Evolutionary conservation across 2,113 vertebrate species (phyloP).

Genomic region (Connochaetes taurinus): DNA sequence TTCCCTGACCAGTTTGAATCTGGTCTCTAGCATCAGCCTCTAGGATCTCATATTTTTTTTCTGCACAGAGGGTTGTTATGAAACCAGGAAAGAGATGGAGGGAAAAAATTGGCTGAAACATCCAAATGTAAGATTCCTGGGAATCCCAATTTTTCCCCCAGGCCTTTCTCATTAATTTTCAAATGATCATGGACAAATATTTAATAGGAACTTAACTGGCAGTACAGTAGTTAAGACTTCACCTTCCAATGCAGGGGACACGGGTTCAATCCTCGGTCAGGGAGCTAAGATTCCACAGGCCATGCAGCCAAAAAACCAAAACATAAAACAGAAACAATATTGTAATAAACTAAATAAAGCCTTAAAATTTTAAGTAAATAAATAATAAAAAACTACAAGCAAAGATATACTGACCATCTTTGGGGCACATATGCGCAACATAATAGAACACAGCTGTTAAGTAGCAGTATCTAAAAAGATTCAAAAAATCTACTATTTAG

Average conservation of each 20-base stretch:
- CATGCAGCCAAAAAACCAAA: neutral
- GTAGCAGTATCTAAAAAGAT: neutral
- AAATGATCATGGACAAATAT: neutral
- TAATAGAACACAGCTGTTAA: conserved; percentile 33
- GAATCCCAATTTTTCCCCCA: neutral
- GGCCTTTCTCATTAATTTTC: neutral
- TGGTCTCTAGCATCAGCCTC: neutral
- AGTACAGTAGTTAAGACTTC: neutral
- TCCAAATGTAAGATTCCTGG: neutral
- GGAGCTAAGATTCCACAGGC: neutral
- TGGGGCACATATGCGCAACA: neutral
- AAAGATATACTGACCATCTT: neutral
- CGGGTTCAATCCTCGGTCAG: neutral
- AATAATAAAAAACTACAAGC: neutral
- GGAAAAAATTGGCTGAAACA: neutral
- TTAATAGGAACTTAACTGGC: neutral
- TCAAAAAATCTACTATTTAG: conserved; percentile 3
- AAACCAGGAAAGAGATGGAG: neutral
- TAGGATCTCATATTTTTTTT: neutral
- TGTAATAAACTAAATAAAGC: neutral
- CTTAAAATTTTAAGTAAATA: neutral
- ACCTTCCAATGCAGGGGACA: neutral
- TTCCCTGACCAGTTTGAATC: neutral
- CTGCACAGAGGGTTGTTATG: neutral
- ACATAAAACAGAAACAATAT: neutral